These are phyloP conservation scores for Steinernema scapterisci DNA, from an alignment of 2,888 invertebrate genomes.

Conservation along the genomic window DNA sequence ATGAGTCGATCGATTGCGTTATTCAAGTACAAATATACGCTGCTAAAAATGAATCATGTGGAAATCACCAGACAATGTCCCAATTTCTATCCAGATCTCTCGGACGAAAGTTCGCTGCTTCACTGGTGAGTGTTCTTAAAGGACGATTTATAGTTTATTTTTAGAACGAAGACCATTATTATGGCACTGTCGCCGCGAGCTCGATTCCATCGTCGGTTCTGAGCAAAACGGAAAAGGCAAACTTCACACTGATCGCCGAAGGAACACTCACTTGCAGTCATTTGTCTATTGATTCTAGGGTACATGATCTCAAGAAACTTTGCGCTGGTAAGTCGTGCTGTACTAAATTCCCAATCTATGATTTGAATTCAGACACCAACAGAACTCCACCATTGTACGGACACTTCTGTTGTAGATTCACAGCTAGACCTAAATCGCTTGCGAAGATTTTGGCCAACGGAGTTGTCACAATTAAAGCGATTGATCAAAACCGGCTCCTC, in stretches of 20 bases:
- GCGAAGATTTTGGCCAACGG: slow-evolving; percentile 7
- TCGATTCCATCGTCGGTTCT: neutral
- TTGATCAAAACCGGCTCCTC: slow-evolving; percentile 5
- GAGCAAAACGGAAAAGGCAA: neutral
- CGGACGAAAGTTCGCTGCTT: neutral
- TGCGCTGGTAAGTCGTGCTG: neutral
- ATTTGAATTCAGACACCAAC: neutral
- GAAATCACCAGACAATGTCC: slow-evolving; percentile 2
- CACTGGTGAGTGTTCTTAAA: slow-evolving; percentile 15
- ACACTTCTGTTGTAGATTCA: neutral
- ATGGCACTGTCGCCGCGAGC: neutral
- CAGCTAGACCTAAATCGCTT: slow-evolving; percentile 15
- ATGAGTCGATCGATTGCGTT: neutral
- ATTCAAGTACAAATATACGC: slow-evolving; percentile 11
- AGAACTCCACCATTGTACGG: neutral
- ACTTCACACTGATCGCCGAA: slow-evolving; percentile 6
- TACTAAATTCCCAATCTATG: neutral
- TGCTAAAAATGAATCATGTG: slow-evolving; percentile 8
- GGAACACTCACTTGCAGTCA: neutral
- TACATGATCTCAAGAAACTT: neutral
- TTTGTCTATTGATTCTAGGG: neutral
- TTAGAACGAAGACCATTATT: slow-evolving; percentile 13
- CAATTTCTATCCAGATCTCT: neutral
- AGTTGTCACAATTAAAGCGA: slow-evolving; percentile 7
- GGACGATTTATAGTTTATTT: no score